A percentile compares a stretch with the other conserved stretches of the same genome.
These are phyloP conservation scores for Aphrocallistes beatrix DNA, from an alignment of 37 sponge, comb jelly and placozoan genomes.

Conservation along the genomic window DNA sequence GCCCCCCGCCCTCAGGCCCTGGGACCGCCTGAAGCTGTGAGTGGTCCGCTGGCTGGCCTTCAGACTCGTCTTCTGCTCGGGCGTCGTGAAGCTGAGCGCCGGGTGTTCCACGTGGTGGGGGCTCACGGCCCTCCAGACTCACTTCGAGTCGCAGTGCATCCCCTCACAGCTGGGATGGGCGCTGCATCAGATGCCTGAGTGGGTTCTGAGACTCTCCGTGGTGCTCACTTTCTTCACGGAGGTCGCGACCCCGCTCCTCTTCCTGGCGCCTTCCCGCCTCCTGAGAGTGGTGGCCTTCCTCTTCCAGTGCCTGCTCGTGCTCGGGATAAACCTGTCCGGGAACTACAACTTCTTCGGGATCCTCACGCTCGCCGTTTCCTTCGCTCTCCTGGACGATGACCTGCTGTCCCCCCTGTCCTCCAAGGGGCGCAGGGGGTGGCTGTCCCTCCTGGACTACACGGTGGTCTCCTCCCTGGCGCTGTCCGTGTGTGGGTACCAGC, in stretches of 20 bases:
- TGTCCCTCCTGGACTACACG: not conserved
- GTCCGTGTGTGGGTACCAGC: not conserved
- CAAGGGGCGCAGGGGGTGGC: not conserved
- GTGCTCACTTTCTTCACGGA: conserved; percentile 74
- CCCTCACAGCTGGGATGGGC: conserved; percentile 87
- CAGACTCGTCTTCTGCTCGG: conserved; percentile 95
- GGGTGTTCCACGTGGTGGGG: conserved; percentile 88
- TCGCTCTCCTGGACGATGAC: conserved; percentile 65
- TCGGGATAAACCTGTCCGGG: conserved; percentile 71
- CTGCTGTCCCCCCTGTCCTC: not conserved
- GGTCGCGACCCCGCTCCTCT: conserved; percentile 64
- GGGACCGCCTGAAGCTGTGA: conserved; percentile 58
- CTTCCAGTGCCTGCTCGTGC: conserved; percentile 37
- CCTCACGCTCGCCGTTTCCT: conserved; percentile 48
- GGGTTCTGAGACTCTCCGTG: conserved; percentile 71
- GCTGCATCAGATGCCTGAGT: conserved; percentile 81
- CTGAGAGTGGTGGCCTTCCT: conserved; percentile 47
- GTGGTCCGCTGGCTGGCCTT: conserved; percentile 82
- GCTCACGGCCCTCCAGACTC: conserved; percentile 69
- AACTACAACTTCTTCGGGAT: conserved; percentile 97
- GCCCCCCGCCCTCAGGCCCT: conserved; percentile 21
- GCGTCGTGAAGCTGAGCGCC: conserved; percentile 86
- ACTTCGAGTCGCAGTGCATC: conserved; percentile 80
- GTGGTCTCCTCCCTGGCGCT: not conserved
- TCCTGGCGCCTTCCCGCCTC: conserved; percentile 60